phyloP scores from a whole-genome alignment of 1,140 invertebrate species.

The Orius laevigatus region DNA sequence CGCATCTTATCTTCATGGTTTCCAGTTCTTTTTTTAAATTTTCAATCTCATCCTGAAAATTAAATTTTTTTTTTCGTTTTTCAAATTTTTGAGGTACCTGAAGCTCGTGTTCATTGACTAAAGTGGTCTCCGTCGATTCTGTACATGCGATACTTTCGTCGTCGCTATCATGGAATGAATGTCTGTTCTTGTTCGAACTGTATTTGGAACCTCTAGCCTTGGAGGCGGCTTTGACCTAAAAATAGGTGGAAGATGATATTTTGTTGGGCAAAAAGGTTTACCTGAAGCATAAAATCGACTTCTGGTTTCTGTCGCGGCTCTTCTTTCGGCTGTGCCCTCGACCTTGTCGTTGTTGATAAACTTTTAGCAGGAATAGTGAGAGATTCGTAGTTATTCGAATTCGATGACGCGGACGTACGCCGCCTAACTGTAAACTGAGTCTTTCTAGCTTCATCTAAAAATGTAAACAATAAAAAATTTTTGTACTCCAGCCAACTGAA shows the following conservation, averaged over 20 bases:
- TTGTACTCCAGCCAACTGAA: too few species aligned
- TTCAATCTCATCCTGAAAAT: constrained; percentile 24
- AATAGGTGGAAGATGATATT: too few species aligned
- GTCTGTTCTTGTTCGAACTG: too few species aligned
- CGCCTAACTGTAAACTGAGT: constrained; percentile 21
- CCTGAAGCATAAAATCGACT: not conserved
- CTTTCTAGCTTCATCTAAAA: constrained; percentile 20
- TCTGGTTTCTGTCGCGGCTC: not conserved
- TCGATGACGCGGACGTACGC: constrained; percentile 13
- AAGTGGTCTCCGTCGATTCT: constrained; percentile 34
- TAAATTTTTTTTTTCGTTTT: constrained; percentile 1
- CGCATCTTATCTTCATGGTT: constrained; percentile 39
- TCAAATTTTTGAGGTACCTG: constrained; percentile 31
- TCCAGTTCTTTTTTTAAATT: constrained; percentile 45
- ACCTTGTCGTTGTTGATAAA: not conserved
- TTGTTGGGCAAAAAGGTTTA: not conserved
- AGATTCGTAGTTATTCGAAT: not conserved
- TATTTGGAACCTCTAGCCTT: too few species aligned
- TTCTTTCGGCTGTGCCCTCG: not conserved
- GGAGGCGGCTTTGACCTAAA: too few species aligned
- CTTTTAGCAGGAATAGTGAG: not conserved
- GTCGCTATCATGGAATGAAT: constrained; percentile 27
- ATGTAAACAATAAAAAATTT: not conserved
- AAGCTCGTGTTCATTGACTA: constrained; percentile 30
- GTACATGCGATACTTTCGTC: constrained; percentile 31